Base-by-base conservation (phyloP, 92 coral and sea anemone species). In the Phymanthus crucifer region DNA sequence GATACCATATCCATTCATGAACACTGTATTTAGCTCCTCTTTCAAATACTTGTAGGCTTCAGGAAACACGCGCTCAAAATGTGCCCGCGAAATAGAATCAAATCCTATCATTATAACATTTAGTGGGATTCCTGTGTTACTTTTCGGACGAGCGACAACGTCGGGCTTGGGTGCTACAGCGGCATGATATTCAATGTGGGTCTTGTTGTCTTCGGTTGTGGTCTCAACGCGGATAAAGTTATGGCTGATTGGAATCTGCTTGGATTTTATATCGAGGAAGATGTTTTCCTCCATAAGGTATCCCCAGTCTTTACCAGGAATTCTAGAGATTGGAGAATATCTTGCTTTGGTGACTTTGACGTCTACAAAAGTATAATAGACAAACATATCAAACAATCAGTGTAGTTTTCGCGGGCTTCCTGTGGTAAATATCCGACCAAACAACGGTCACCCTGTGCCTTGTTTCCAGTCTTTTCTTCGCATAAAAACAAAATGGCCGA, bases 31-130 rank as follows among this genome's bases (percentile, higher is more conserved):
- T 64, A 95, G 69, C 73, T 93, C 93, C 5, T 91, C 83, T 58
- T 74, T 90, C 81, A 95, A 50, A 78, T 72, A 95, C 32, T 71
- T 71, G 76, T 88, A 90, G 19, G 88, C 97, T 34, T 88, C 88
- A 1, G 94, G 91, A 38, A 93, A 85, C 16, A 94, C 95, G 38
- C 98, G 87, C 78, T 93, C 92, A 75, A 93, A 93, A 64, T 85
- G 92, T 14, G 92, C 91, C 31, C 83, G 79, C 31, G 97, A 92
- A 37, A 91, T 47, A 6, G 98, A 95, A 46, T 95, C 98, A 47
- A 95, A 82, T n/a, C 98, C 98, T 23, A 95, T 80, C 47, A 93
- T 86, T 75, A 95, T 76, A 16, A 94, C 92, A 66, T 89, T 94
- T 23, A 90, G 74, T 54, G 93, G 93, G 46, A 95, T 86, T 0